Percentiles rank a stretch among this genome's conserved stretches.
These are phyloP conservation scores for Montipora sp. DNA, from an alignment of 64 coral and sea anemone species.

Conservation along the genomic window DNA sequence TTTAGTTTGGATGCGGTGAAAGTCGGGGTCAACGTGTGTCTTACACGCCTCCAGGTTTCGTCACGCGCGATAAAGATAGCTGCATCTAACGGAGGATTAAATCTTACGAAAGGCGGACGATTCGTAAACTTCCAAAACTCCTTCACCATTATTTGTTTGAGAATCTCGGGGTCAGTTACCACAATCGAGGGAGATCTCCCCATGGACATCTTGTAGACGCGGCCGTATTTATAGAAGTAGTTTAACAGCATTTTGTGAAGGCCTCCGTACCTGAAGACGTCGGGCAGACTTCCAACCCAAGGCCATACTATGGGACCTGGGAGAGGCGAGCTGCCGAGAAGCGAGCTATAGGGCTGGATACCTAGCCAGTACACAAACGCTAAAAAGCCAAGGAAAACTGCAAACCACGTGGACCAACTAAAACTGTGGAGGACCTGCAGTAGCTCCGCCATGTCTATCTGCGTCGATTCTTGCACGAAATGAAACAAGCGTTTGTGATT, in stretches of 20 bases:
- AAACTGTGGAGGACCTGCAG: neutral
- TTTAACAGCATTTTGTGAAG: slow-evolving; percentile 56
- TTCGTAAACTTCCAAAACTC: slow-evolving; percentile 86
- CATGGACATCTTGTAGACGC: slow-evolving; percentile 47
- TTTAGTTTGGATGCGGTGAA: slow-evolving; percentile 79
- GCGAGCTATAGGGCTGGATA: slow-evolving; percentile 2
- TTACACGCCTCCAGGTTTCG: slow-evolving; percentile 67
- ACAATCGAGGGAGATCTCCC: slow-evolving; percentile 53
- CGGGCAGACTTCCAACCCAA: slow-evolving; percentile 60
- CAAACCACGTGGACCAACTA: slow-evolving; percentile 3
- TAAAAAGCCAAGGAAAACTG: slow-evolving; percentile 9
- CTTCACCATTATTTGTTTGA: slow-evolving; percentile 82
- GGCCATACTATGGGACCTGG: slow-evolving; percentile 64
- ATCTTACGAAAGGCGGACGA: slow-evolving; percentile 22
- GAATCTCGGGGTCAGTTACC: slow-evolving; percentile 72
- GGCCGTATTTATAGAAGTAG: slow-evolving; percentile 81
- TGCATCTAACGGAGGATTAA: slow-evolving; percentile 52
- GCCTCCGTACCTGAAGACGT: slow-evolving; percentile 73
- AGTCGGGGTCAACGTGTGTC: slow-evolving; percentile 59
- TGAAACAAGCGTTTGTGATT: neutral
- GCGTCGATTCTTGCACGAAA: neutral
- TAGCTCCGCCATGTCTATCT: neutral
- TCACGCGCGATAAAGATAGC: slow-evolving; percentile 44
- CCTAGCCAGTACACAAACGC: slow-evolving; percentile 59
- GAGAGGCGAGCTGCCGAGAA: slow-evolving; percentile 27